phyloP scores from a whole-genome alignment of 2,113 vertebrate species.

The Clupea harengus region DNA sequence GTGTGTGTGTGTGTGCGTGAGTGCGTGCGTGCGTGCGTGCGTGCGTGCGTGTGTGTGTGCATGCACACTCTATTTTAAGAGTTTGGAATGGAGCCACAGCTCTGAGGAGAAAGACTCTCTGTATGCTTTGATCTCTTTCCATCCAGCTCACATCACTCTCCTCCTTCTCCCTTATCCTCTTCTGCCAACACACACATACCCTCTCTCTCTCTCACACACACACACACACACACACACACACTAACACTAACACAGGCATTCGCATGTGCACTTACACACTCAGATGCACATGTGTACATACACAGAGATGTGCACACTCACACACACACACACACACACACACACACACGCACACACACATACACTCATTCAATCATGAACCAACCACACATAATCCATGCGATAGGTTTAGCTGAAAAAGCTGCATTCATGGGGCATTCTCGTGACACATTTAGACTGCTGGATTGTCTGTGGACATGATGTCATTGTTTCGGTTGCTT shows the following conservation, averaged over 20 bases:
- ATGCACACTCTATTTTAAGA: constrained; percentile 46
- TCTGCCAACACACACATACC: neutral
- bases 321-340: neutral
- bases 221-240: neutral
- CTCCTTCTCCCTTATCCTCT: neutral
- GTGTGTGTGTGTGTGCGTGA: neutral
- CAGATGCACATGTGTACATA: neutral
- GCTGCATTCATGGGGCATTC: neutral
- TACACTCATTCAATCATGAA: neutral
- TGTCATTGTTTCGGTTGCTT: neutral
- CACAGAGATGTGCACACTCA: neutral
- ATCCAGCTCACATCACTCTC: constrained; percentile 39
- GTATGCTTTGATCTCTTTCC: constrained; percentile 57
- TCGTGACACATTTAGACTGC: neutral
- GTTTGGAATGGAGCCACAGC: constrained; percentile 46
- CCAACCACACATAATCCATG: neutral
- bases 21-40: neutral
- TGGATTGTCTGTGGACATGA: neutral
- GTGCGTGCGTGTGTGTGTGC: neutral
- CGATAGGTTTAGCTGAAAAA: neutral
- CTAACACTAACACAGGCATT: neutral
- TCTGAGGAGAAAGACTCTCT: constrained; percentile 47
- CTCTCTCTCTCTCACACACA: constrained; percentile 15
- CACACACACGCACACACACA: neutral
- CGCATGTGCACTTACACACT: neutral